Evolutionary conservation across 2,888 invertebrate genomes (phyloP).

Genomic region (Pandemis corylana): DNA sequence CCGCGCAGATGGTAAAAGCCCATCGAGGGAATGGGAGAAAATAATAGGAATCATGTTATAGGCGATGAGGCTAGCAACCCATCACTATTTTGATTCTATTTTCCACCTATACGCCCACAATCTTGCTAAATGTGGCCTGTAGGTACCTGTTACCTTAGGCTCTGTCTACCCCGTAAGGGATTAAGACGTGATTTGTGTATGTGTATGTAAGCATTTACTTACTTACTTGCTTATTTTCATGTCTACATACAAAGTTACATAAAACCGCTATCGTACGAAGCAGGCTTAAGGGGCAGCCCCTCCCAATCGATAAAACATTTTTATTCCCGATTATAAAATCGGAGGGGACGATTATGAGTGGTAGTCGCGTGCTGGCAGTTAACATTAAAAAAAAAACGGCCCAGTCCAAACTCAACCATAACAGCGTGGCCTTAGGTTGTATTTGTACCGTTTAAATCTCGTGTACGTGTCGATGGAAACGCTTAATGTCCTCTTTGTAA

Average conservation of each 20-base stretch:
- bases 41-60: too few species aligned
- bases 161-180: too few species aligned
- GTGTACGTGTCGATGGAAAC: background rate
- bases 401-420: background rate
- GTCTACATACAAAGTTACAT: background rate
- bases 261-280: background rate
- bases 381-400: constrained; percentile 43
- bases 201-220: too few species aligned
- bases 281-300: constrained; percentile 42
- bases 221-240: too few species aligned
- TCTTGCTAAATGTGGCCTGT: too few species aligned
- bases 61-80: too few species aligned
- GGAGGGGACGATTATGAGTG: constrained; percentile 69
- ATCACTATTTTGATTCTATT: too few species aligned
- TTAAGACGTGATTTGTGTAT: too few species aligned
- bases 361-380: constrained; percentile 75
- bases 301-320: constrained; percentile 71
- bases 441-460: background rate
- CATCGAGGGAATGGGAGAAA: too few species aligned
- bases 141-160: too few species aligned
- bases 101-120: too few species aligned
- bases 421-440: background rate
- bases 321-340: constrained; percentile 69
- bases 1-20: too few species aligned
- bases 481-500: constrained; percentile 38